A percentile compares a stretch with the other conserved stretches of the same genome.
These are phyloP conservation scores for Psammodynastes pulverulentus DNA, from an alignment of 2,113 vertebrate genomes.

Conservation along the genomic window DNA sequence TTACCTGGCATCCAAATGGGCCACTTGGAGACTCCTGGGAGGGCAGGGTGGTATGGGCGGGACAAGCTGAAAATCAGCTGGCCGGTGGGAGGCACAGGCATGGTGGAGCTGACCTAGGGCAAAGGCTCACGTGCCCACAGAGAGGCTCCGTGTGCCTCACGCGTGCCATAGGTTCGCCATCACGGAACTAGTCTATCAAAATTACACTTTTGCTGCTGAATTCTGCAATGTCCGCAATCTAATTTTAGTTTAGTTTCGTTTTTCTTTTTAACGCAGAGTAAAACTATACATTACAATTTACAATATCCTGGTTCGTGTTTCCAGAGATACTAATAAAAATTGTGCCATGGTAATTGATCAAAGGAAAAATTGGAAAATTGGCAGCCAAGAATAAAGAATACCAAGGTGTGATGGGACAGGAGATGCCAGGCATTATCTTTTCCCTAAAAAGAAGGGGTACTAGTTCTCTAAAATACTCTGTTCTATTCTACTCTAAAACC, in stretches of 20 bases:
- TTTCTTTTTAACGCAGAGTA: background rate
- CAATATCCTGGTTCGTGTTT: background rate
- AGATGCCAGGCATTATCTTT: background rate
- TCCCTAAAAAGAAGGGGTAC: background rate
- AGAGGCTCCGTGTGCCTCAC: too few species aligned
- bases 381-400: background rate
- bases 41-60: too few species aligned
- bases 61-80: too few species aligned
- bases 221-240: background rate
- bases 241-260: background rate
- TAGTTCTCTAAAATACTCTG: background rate
- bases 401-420: background rate
- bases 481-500: background rate
- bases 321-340: background rate
- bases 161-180: too few species aligned
- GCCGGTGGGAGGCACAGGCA: too few species aligned
- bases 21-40: too few species aligned
- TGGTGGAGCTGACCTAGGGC: too few species aligned
- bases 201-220: background rate
- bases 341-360: background rate
- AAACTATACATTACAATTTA: background rate
- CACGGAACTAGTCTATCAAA: background rate
- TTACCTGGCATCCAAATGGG: too few species aligned
- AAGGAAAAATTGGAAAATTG: background rate
- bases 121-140: too few species aligned